Evolutionary conservation across 2,797 vertebrate genomes (phyloP).

Genomic region (Danio tinwini): DNA sequence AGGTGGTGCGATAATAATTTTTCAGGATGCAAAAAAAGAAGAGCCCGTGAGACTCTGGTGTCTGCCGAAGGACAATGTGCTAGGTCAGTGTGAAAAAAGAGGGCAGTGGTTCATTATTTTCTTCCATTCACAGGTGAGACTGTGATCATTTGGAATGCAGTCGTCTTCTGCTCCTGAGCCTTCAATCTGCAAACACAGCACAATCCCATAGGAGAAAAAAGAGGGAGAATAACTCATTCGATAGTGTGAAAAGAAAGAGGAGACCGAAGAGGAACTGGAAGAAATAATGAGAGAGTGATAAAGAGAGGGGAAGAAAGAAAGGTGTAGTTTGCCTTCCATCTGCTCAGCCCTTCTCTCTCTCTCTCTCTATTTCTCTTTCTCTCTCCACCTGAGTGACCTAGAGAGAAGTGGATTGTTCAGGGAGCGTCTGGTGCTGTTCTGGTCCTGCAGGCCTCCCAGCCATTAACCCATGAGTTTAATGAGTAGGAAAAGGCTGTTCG

Average conservation of each 20-base stretch:
- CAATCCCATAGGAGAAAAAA: constrained; percentile 61
- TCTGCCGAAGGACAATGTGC: constrained; percentile 6
- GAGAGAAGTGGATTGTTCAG: constrained; percentile 81
- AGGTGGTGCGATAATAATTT: constrained; percentile 10
- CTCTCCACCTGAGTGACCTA: constrained; percentile 84
- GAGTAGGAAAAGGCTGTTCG: not conserved
- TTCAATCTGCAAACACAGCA: constrained; percentile 82
- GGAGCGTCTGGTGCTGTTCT: not conserved
- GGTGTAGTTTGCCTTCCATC: constrained; percentile 74
- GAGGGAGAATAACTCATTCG: constrained; percentile 44
- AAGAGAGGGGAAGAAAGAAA: constrained; percentile 4
- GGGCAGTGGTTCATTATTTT: constrained; percentile 74
- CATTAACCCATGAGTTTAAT: constrained; percentile 11
- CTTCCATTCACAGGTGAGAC: constrained; percentile 83
- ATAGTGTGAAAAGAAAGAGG: constrained; percentile 34
- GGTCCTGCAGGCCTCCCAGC: not conserved
- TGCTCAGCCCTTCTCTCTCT: constrained; percentile 84
- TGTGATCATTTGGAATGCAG: constrained; percentile 50
- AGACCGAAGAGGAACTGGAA: not conserved
- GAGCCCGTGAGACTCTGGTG: not conserved
- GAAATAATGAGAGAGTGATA: constrained; percentile 30
- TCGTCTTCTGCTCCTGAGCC: constrained; percentile 79
- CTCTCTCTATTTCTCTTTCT: constrained; percentile 79
- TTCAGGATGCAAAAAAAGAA: not conserved
- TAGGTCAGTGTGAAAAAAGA: constrained; percentile 20